Base-by-base conservation (phyloP, 2,797 vertebrate genomes). In the Gymnoscopelus braueri region DNA sequence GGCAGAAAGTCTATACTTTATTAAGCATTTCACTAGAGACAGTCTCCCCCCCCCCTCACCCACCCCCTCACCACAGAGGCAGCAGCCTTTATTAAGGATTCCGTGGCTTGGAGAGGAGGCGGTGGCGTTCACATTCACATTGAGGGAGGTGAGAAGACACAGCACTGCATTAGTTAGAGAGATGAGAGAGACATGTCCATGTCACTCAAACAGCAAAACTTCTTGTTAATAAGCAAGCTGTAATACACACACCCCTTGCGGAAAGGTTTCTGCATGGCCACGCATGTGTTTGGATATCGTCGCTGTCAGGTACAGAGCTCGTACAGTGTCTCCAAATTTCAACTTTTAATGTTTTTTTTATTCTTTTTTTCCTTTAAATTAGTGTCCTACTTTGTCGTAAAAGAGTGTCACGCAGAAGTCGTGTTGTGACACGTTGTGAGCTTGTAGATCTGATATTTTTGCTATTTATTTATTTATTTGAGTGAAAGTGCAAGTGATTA, bases 81-180 rank as follows among this genome's bases (percentile, higher is more conserved):
- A 76, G 88, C 84, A 81, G 89, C 87, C 87, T 91, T 92, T 93
- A 92, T 91, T 93, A 92, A 92, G 92, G 88, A 91, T 87, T 88
- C 86, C 74, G 83, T 81, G 54, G 79, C 87, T 87, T 85, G 87
- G 81, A 89, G 81, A 86, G 82, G 73, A 83, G 82, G 60, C 77
- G 13, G 57, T 4, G 88, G 78, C 70, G 77, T 86, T 86, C 85
- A 91, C 87, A 92, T 93, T 91, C 87, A 93, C 91, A 91, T 88
- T 87, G 87, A 90, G 83, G 80, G 69, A 88, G 82, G 86, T 79
- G 82, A 74, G 83, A 83, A 85, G 87, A 86, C 74, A 84, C 64
- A 60, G 78, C 80, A 26, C 71, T 74, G 84, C 81, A 83, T 89
- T 76, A 80, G 84, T 86, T 88, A 78, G 80, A 85, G 79, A 86